A percentile compares a stretch with the other conserved stretches of the same genome.
Evolutionary conservation across 37 sponge, comb jelly and placozoan genomes (phyloP).

Genomic region (Chondrosia reniformis): DNA sequence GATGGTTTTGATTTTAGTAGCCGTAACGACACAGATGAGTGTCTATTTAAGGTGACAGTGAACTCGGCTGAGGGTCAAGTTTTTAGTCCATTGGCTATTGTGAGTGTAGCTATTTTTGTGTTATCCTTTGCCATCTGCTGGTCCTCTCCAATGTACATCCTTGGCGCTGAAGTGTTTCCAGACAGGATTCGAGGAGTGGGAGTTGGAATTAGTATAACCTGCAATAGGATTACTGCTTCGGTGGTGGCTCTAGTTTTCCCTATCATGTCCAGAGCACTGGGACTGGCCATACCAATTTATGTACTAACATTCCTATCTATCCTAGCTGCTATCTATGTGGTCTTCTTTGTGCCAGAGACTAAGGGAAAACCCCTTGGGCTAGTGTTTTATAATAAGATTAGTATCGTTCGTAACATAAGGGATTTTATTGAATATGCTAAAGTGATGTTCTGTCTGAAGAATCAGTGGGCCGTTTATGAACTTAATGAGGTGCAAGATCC

Average conservation of each 20-base stretch:
- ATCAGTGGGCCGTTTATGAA: too few species aligned
- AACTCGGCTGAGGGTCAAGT: neutral
- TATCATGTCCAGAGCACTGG: neutral
- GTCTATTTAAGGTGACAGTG: too few species aligned
- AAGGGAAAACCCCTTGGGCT: conserved; percentile 17
- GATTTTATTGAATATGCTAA: conserved; percentile 1
- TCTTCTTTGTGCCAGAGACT: conserved; percentile 20
- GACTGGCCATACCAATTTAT: neutral
- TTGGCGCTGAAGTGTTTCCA: neutral
- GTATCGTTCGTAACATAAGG: neutral
- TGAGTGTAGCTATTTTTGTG: conserved; percentile 5
- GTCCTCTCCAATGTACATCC: neutral
- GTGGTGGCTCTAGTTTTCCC: neutral
- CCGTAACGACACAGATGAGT: too few species aligned
- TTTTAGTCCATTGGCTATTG: neutral
- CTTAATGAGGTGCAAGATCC: too few species aligned
- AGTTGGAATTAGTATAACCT: neutral
- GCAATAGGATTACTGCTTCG: neutral
- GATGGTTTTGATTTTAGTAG: conserved; percentile 1
- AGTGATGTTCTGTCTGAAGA: too few species aligned
- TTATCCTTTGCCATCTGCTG: neutral
- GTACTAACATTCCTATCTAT: neutral
- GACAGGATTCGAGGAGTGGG: conserved; percentile 4
- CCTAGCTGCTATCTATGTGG: neutral
- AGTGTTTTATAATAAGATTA: conserved; percentile 12